These are phyloP conservation scores for Ianthella basta DNA, from an alignment of 37 sponge, comb jelly and placozoan genomes.

Conservation along the genomic window DNA sequence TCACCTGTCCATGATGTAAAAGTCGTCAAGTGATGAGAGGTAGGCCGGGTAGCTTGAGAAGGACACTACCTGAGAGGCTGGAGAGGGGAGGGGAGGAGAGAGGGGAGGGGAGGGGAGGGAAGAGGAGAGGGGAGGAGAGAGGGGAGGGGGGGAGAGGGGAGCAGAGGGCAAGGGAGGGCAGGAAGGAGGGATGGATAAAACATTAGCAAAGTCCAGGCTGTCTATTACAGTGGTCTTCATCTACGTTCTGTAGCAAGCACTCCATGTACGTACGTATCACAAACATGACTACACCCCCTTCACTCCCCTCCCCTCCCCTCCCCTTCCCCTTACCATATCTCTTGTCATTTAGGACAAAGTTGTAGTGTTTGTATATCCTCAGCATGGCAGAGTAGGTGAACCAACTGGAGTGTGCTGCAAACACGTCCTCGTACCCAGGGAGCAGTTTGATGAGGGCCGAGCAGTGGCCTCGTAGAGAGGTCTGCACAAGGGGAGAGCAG, in stretches of 20 bases:
- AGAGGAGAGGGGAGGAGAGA: too few species aligned
- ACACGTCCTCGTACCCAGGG: constrained; percentile 65
- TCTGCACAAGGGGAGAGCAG: neutral
- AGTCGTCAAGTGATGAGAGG: constrained; percentile 69
- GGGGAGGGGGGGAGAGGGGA: too few species aligned
- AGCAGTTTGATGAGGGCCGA: constrained; percentile 68
- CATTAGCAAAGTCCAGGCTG: too few species aligned
- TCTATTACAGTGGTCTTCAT: too few species aligned
- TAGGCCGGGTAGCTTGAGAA: constrained; percentile 75
- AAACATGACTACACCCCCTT: too few species aligned
- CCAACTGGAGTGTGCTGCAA: constrained; percentile 69
- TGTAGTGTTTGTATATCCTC: constrained; percentile 66
- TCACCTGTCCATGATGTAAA: constrained; percentile 74
- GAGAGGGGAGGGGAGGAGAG: neutral
- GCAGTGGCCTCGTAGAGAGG: constrained; percentile 25
- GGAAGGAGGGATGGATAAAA: too few species aligned
- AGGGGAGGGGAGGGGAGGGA: neutral
- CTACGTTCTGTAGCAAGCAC: too few species aligned
- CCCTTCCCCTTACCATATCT: constrained; percentile 11
- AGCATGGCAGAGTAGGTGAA: constrained; percentile 56
- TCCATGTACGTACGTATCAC: too few species aligned
- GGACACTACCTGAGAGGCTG: constrained; percentile 52
- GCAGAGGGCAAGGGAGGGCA: too few species aligned
- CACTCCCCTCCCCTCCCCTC: too few species aligned
- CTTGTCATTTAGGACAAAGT: constrained; percentile 46